Evolutionary conservation across 2,113 vertebrate genomes (phyloP), one percentile per base, ranked within the genome.

Genomic region (Crotophaga sulcirostris): DNA sequence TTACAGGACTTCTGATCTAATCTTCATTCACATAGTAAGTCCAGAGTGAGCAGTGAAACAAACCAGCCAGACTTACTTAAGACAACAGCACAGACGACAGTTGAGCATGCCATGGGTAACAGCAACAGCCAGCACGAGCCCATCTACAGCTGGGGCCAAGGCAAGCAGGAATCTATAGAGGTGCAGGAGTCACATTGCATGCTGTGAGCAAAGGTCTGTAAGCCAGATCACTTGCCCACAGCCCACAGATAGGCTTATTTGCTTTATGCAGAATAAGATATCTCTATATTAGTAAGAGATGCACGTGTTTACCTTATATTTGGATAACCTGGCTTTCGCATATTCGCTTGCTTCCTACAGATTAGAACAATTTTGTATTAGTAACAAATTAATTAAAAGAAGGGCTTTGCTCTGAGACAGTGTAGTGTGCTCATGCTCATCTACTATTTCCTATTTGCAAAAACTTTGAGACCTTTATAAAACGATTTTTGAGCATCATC

Each of bases 1-100:
- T 91, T 86, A 81, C 91, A 89, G 84, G 63, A 73, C 62, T 55
- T 62, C 72, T 59, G 84, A 66, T 74, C 70, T 1, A 36, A 78
- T 59, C 77, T 81, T 93, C 59, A 51, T 84, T 90, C 76, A 51
- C 0, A 0, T 18, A 54, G 40, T 40, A 64, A 59, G 64, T n/a
- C 59, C 26, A 31, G 93, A 84, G 93, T 36, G 68, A 81, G 51
- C 0, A 3, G 73, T 84, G 93, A 96, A 87, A 81, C 55, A 78
- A 95, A 89, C 80, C 93, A 96, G 91, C 45, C 73, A 70, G 42
- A 59, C 52, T 89, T 63, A 42, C 56, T 76, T 16, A 52, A 84
- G 40, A 24, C 31, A 28, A 33, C 8, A 24, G 47, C 1, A 6
- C n/a, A 62, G 55, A 19, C 7, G 3, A 55, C 68, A 95, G 42